A percentile compares a stretch with the other conserved stretches of the same genome.
phyloP scores from a whole-genome alignment of 2,888 invertebrate genomes.

The Plutella xylostella region DNA sequence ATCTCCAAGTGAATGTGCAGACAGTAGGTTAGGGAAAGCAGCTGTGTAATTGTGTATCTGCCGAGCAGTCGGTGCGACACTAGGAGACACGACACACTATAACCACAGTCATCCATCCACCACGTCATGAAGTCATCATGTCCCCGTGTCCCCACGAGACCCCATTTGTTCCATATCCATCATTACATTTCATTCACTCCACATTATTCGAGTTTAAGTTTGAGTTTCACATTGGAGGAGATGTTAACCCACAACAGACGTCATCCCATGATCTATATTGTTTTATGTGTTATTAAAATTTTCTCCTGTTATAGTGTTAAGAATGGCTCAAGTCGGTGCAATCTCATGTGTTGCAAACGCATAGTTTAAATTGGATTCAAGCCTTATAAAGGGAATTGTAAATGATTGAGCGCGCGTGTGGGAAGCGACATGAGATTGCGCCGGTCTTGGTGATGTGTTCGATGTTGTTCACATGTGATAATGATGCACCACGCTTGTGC shows the following conservation, averaged over 20 bases:
- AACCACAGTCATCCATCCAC: slow-evolving; percentile 31
- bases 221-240: slow-evolving; percentile 34
- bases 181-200: slow-evolving; percentile 6
- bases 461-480: slow-evolving; percentile 60
- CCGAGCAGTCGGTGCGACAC: too few species aligned
- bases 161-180: neutral
- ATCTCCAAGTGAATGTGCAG: too few species aligned
- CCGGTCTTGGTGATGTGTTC: slow-evolving; percentile 42
- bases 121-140: neutral
- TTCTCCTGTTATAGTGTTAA: slow-evolving; percentile 52
- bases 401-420: neutral
- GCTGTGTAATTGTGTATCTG: too few species aligned
- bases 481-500: slow-evolving; percentile 47
- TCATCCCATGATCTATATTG: slow-evolving; percentile 55
- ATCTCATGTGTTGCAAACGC: slow-evolving; percentile 24
- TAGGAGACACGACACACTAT: slow-evolving; percentile 45
- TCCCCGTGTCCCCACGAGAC: too few species aligned
- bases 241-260: slow-evolving; percentile 28
- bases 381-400: too few species aligned
- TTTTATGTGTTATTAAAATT: slow-evolving; percentile 45
- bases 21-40: too few species aligned
- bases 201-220: slow-evolving; percentile 33
- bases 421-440: slow-evolving; percentile 20
- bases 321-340: slow-evolving; percentile 36
- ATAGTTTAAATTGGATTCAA: too few species aligned